A percentile compares a stretch with the other conserved stretches of the same genome.
Evolutionary conservation across 2,797 vertebrate genomes (phyloP).

Genomic region (Scolopax bukidnonensis): DNA sequence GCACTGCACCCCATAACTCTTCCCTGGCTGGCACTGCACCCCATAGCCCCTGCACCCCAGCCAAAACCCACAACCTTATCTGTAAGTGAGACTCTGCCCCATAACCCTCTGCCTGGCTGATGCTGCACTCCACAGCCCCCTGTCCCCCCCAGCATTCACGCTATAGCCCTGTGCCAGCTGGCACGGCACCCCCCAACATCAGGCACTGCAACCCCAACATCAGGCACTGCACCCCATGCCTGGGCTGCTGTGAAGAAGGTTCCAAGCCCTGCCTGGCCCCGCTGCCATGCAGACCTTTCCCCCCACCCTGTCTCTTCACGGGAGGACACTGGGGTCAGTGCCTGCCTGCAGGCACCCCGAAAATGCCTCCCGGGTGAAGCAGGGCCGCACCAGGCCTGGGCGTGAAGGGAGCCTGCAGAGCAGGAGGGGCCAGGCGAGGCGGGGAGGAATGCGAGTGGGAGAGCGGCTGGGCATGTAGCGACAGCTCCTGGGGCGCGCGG

Average conservation of each 20-base stretch:
- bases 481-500: slow-evolving; percentile 81
- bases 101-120: not conserved
- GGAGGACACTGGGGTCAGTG: not conserved
- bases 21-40: not conserved
- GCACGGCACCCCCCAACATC: not conserved
- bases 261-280: not conserved
- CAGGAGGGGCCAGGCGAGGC: slow-evolving; percentile 67
- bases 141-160: not conserved
- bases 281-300: not conserved
- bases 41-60: too few relatives aligned
- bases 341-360: not conserved
- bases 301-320: not conserved
- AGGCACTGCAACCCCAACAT: not conserved
- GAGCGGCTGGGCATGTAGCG: slow-evolving; percentile 83
- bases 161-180: not conserved
- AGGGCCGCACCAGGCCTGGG: slow-evolving; percentile 10
- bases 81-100: not conserved
- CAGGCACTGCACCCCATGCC: not conserved
- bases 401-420: slow-evolving; percentile 34
- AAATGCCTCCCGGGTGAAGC: not conserved
- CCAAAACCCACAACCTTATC: too few relatives aligned
- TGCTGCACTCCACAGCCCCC: not conserved
- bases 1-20: not conserved
- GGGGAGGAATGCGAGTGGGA: slow-evolving; percentile 75
- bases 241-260: rapidly evolving